Conservation (phyloP, 2,888 invertebrate species). For the Drosophila suboccidentalis region DNA sequence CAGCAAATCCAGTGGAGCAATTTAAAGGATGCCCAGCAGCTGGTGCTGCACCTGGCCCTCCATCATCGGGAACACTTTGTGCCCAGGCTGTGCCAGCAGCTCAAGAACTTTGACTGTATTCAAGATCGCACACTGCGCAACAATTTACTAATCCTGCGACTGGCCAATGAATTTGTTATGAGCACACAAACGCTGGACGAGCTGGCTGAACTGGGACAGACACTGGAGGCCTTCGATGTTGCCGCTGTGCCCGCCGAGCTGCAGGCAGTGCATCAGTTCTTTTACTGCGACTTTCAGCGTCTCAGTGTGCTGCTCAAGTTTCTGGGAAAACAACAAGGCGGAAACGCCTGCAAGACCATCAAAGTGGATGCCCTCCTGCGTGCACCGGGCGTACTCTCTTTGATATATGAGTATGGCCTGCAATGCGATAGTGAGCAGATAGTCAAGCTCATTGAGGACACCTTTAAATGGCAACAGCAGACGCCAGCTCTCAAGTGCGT, state of each 20-base stretch:
- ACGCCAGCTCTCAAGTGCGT: slow-evolving; percentile 63
- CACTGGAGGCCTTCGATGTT: slow-evolving; percentile 66
- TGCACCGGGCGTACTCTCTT: slow-evolving; percentile 63
- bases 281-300: slow-evolving; percentile 82
- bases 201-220: slow-evolving; percentile 71
- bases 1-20: slow-evolving; percentile 41
- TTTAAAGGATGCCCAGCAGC: slow-evolving; percentile 66
- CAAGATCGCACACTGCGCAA: slow-evolving; percentile 73
- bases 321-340: slow-evolving; percentile 60
- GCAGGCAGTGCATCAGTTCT: slow-evolving; percentile 78
- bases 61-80: slow-evolving; percentile 78
- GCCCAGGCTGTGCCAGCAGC: slow-evolving; percentile 65
- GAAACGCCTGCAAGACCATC: slow-evolving; percentile 53
- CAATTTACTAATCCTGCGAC: slow-evolving; percentile 78
- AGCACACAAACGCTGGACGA: slow-evolving; percentile 70
- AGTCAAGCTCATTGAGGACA: slow-evolving; percentile 70
- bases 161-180: slow-evolving; percentile 79
- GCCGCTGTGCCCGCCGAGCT: slow-evolving; percentile 57
- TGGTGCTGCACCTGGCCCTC: slow-evolving; percentile 71
- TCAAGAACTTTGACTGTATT: slow-evolving; percentile 66
- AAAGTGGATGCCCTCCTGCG: slow-evolving; percentile 70
- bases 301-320: slow-evolving; percentile 71
- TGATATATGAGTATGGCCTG: slow-evolving; percentile 73
- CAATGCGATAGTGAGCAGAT: slow-evolving; percentile 73
- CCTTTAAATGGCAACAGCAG: slow-evolving; percentile 77